phyloP scores from a whole-genome alignment of 2,888 invertebrate genomes.

The Platycnemis pennipes region DNA sequence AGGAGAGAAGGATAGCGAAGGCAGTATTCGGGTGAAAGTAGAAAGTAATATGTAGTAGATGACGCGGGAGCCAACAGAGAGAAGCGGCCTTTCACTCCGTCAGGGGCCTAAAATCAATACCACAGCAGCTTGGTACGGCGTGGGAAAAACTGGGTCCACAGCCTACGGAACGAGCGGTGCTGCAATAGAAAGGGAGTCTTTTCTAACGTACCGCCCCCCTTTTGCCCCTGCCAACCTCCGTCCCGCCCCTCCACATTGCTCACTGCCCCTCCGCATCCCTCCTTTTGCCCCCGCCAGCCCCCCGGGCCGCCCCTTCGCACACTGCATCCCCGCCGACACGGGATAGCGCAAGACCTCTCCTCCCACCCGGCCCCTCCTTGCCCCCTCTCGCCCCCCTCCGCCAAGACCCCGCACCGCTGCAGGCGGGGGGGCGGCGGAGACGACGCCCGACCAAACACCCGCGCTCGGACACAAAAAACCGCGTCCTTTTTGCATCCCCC shows the following conservation, averaged over 20 bases:
- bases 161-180: conserved; percentile 46
- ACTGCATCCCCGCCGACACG: background rate
- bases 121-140: conserved; percentile 45
- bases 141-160: conserved; percentile 60
- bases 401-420: too few species aligned
- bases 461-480: background rate
- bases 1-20: background rate
- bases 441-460: background rate
- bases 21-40: conserved; percentile 10
- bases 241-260: background rate
- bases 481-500: background rate
- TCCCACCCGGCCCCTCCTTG: background rate
- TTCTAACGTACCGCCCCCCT: background rate
- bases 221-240: background rate
- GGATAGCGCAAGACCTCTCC: background rate
- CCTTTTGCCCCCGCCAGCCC: background rate
- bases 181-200: conserved; percentile 63
- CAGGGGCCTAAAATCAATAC: conserved; percentile 57
- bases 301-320: background rate
- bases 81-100: conserved; percentile 47
- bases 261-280: background rate
- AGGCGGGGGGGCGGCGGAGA: too few species aligned
- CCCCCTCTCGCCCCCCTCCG: background rate
- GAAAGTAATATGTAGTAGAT: conserved; percentile 43
- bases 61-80: conserved; percentile 50